A percentile compares a stretch with the other conserved stretches of the same genome.
Conservation (phyloP, 2,113 vertebrate species). For the Coreoperca whiteheadi region DNA sequence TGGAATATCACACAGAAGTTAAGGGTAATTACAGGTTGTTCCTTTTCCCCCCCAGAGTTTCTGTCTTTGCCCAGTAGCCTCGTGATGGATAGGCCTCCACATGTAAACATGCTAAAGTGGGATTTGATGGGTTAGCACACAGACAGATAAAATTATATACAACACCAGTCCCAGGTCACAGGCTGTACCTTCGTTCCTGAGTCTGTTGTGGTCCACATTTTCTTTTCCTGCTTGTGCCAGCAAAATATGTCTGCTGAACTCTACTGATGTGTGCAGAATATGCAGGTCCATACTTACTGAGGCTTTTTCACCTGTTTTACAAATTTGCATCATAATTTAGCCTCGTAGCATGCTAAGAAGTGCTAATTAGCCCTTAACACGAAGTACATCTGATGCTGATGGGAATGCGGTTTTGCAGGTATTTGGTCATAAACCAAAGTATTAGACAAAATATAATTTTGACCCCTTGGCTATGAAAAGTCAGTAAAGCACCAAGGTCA, state of each 20-base stretch:
- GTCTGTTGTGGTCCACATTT: background rate
- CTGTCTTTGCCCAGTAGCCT: constrained; percentile 2
- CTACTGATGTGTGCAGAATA: background rate
- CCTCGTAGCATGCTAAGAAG: no score
- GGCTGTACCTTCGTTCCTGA: background rate
- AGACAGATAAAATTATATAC: background rate
- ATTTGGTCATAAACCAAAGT: no score
- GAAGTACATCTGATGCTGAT: no score
- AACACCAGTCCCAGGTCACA: background rate
- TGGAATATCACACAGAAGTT: constrained; percentile 6
- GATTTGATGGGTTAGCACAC: background rate
- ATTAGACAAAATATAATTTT: no score
- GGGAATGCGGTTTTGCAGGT: no score
- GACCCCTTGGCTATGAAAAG: no score
- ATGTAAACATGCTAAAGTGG: background rate
- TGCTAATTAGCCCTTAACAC: no score
- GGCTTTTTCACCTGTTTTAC: background rate
- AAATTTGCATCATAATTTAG: no score
- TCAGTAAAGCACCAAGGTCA: no score
- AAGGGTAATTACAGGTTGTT: constrained; percentile 17
- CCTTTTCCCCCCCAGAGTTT: no score
- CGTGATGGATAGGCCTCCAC: constrained; percentile 1
- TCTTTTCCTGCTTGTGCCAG: background rate
- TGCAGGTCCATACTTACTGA: background rate
- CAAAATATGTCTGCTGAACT: background rate